phyloP scores from a whole-genome alignment of 1,140 invertebrate genomes.

The Muscidifurax raptorellus region DNA sequence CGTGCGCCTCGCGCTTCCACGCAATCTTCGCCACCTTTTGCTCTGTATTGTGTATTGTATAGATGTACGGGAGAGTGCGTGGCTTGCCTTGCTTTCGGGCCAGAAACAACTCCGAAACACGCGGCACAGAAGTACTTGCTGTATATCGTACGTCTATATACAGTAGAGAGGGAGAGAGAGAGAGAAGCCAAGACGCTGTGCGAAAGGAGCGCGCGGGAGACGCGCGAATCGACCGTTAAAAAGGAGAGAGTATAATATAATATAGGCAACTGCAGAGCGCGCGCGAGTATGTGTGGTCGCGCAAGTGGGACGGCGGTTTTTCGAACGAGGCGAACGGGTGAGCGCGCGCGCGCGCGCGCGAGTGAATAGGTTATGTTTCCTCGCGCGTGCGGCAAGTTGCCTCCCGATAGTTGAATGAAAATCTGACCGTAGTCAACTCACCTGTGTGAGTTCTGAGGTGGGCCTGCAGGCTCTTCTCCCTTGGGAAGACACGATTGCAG shows the following conservation, averaged over 20 bases:
- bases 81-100: not conserved
- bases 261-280: no score
- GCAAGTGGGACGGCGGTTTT: slow-evolving; percentile 17
- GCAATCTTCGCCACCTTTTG: not conserved
- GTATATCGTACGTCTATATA: not conserved
- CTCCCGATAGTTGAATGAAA: slow-evolving; percentile 24
- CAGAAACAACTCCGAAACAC: not conserved
- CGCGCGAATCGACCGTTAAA: not conserved
- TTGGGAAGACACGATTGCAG: slow-evolving; percentile 86
- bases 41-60: not conserved
- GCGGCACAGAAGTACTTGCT: not conserved
- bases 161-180: not conserved
- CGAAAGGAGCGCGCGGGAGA: not conserved
- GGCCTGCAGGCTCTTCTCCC: slow-evolving; percentile 89
- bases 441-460: slow-evolving; percentile 88
- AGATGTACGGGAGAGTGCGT: not conserved
- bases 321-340: slow-evolving; percentile 4
- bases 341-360: slow-evolving; percentile 1
- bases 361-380: slow-evolving; percentile 41
- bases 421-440: slow-evolving; percentile 63
- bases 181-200: not conserved
- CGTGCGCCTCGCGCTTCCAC: not conserved
- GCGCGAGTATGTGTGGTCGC: not conserved
- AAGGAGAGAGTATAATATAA: not conserved
- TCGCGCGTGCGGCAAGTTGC: slow-evolving; percentile 9